Percentiles rank a stretch among this genome's conserved stretches.
Evolutionary conservation across 2,113 vertebrate species (phyloP).

Genomic region (Mesembrinibis cayennensis): DNA sequence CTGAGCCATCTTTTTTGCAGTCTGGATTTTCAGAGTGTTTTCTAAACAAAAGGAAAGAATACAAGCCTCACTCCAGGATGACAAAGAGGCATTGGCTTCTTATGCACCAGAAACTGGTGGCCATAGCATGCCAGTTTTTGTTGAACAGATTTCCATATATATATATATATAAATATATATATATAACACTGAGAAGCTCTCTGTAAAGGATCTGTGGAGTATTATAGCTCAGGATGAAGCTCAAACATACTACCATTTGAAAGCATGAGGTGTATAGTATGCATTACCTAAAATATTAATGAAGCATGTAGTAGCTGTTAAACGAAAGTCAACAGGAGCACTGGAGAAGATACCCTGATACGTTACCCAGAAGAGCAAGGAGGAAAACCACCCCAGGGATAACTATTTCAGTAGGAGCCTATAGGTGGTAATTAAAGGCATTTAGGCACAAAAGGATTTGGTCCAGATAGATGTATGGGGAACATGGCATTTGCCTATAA

Average conservation of each 20-base stretch:
- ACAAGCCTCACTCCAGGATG: not conserved
- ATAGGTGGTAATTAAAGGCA: not conserved
- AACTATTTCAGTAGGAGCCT: not conserved
- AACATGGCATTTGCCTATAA: not conserved
- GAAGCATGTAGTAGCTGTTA: not conserved
- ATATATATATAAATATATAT: too few relatives aligned
- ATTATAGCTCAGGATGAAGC: not conserved
- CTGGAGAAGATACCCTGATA: not conserved
- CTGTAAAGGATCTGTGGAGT: not conserved
- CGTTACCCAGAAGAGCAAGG: not conserved
- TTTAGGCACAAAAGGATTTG: not conserved
- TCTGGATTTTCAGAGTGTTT: slow-evolving; percentile 1
- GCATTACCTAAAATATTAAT: not conserved
- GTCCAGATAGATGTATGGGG: not conserved
- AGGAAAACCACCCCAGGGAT: not conserved
- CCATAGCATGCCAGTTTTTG: not conserved
- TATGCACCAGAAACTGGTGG: not conserved
- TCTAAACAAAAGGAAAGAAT: not conserved
- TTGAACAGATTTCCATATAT: not conserved
- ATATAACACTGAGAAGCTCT: not conserved
- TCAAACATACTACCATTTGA: not conserved
- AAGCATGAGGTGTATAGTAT: not conserved
- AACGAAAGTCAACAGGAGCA: not conserved
- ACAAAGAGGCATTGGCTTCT: not conserved
- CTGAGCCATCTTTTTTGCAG: not conserved